phyloP scores from a whole-genome alignment of 2,113 vertebrate genomes.

The Ahaetulla prasina region DNA sequence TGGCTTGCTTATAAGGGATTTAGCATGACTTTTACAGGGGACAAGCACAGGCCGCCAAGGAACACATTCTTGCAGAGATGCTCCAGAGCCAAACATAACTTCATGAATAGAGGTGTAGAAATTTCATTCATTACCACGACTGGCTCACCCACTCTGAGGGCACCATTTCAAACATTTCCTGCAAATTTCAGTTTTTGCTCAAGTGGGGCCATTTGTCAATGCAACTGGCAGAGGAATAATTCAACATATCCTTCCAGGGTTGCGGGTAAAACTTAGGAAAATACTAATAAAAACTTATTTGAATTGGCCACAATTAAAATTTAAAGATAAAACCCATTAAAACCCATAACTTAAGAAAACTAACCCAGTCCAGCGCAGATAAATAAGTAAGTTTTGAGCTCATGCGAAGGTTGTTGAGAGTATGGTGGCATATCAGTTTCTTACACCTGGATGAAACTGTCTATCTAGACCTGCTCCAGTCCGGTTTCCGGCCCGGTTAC shows the following conservation, averaged over 20 bases:
- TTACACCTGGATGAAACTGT: no score
- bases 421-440: no score
- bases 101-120: background rate
- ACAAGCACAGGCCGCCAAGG: conserved; percentile 13
- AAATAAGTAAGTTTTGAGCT: no score
- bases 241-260: background rate
- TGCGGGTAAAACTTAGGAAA: background rate
- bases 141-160: background rate
- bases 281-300: no score
- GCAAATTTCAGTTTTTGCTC: background rate
- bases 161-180: conserved; percentile 14
- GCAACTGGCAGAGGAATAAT: background rate
- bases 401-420: no score
- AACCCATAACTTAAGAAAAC: no score
- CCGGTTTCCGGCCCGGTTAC: no score
- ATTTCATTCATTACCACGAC: background rate
- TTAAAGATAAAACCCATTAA: no score
- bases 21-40: conserved; percentile 19
- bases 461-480: no score
- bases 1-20: conserved; percentile 17
- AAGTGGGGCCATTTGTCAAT: conserved; percentile 22
- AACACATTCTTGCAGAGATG: conserved; percentile 26
- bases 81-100: background rate
- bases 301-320: no score
- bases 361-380: no score